A percentile compares a stretch with the other conserved stretches of the same genome.
Conservation (phyloP, 1,140 invertebrate species). For the Diabrotica undecimpunctata region DNA sequence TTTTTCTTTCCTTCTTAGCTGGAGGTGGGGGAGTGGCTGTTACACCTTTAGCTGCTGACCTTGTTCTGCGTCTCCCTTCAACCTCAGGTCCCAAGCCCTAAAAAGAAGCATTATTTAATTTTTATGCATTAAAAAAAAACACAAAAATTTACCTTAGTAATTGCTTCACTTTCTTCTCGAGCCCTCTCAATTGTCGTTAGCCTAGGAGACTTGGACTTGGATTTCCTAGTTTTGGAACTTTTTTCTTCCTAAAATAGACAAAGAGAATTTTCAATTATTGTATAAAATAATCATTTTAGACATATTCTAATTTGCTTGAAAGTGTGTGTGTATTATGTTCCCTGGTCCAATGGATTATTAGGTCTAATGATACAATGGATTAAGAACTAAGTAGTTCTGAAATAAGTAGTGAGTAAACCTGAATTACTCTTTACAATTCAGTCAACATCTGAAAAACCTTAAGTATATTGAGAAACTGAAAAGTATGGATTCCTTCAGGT, state of each 20-base stretch:
- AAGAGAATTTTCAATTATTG: not conserved
- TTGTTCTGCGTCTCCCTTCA: conserved; percentile 47
- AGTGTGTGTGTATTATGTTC: too few species aligned
- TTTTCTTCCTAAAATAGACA: conserved; percentile 42
- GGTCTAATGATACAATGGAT: too few species aligned
- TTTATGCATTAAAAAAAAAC: conserved; percentile 6
- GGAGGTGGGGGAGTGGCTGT: conserved; percentile 47
- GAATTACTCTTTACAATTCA: too few species aligned
- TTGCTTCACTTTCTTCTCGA: conserved; percentile 43
- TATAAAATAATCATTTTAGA: too few species aligned
- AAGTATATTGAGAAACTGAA: too few species aligned
- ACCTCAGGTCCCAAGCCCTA: conserved; percentile 44
- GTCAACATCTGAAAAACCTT: too few species aligned
- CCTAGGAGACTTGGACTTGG: conserved; percentile 42
- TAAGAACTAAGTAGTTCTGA: too few species aligned
- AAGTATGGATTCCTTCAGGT: too few species aligned
- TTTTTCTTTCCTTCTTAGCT: conserved; percentile 48
- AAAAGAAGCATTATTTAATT: conserved; percentile 17
- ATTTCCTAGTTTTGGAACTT: conserved; percentile 38
- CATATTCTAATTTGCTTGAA: too few species aligned
- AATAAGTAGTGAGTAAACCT: too few species aligned
- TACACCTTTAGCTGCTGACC: conserved; percentile 48
- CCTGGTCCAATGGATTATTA: too few species aligned
- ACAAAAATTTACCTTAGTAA: conserved; percentile 40
- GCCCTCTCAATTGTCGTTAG: conserved; percentile 37